Conservation (phyloP, 1,140 invertebrate genomes). For the Heliothis subflexa region DNA sequence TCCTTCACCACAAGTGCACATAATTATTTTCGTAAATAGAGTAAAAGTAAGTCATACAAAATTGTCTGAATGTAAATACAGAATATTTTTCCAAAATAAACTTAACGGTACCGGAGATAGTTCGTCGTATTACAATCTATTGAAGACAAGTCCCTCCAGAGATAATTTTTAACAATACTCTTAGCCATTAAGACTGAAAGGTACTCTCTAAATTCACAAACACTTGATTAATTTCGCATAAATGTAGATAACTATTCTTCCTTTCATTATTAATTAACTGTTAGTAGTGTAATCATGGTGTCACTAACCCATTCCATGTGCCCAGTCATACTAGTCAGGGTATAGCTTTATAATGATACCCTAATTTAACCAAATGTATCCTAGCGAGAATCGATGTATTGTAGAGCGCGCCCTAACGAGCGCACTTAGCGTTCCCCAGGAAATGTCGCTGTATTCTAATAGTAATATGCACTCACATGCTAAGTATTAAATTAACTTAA, state of each 20-base stretch:
- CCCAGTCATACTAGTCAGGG: conserved; percentile 77
- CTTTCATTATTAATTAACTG: conserved; percentile 54
- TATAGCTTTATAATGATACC: conserved; percentile 66
- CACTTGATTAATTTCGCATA: conserved; percentile 51
- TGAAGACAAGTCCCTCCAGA: conserved; percentile 81
- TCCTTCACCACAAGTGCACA: conserved; percentile 51
- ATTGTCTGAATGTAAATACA: conserved; percentile 66
- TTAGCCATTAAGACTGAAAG: conserved; percentile 83
- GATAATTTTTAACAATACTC: conserved; percentile 79
- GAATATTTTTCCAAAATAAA: conserved; percentile 73
- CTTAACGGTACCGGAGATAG: conserved; percentile 67
- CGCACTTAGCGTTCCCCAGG: conserved; percentile 52
- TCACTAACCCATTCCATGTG: conserved; percentile 75
- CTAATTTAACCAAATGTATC: conserved; percentile 55
- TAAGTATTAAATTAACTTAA: conserved; percentile 63
- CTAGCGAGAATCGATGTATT: conserved; percentile 50
- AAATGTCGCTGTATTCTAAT: conserved; percentile 59
- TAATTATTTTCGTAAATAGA: conserved; percentile 71
- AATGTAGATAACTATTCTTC: conserved; percentile 49
- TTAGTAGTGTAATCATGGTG: conserved; percentile 59
- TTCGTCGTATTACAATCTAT: conserved; percentile 73
- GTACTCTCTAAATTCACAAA: conserved; percentile 65
- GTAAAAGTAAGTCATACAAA: conserved; percentile 58
- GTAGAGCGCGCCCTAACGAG: conserved; percentile 41
- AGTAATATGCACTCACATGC: conserved; percentile 59